Evolutionary conservation across 2,797 vertebrate genomes (phyloP), one percentile per base, ranked within the genome.

Genomic region (Apodemus agrarius): DNA sequence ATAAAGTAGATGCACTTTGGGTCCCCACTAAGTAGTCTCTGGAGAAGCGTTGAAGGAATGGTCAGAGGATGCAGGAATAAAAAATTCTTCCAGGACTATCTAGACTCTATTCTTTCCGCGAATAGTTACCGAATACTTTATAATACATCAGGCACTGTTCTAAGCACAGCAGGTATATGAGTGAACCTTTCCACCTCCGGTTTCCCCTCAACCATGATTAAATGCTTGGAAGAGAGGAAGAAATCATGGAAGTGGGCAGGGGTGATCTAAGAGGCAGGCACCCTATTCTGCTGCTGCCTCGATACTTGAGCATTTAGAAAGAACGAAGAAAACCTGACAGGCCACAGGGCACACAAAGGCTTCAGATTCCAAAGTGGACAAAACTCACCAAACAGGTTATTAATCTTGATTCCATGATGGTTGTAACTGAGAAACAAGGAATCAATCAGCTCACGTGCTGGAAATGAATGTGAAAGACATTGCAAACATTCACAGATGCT

Each of bases 371-470:
- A 88, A 88, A 91, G 86, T 96, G 95, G 91, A 96, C 93, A 92
- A 96, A 98, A 98, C 97, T 98, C 95, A 97, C 98, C 98, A 67
- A 97, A 96, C 97, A 97, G 97, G 97, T 98, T 98, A 98, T 98
- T 97, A 97, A 97, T 98, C 97, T 97, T 98, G 97, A 97, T 97
- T 96, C 84, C 75, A 92, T 95, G 95, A 97, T 96, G 72, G 84
- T 96, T 96, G 94, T 83, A 93, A 94, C 83, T 97, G 97, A 97
- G 96, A 97, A 98, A 95, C 96, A 96, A 98, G 89, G 97, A 96
- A 95, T 97, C 96, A 96, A 84, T 98, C 96, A 98, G 95, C 93
- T 57, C 78, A 89, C 91, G 91, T 61, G 74, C 89, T 95, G 81
- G 49, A 96, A 94, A 96, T 93, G 90, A 97, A 95, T 82, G 83